Evolutionary conservation across 2,888 invertebrate genomes (phyloP).

Genomic region (Melieria picta): DNA sequence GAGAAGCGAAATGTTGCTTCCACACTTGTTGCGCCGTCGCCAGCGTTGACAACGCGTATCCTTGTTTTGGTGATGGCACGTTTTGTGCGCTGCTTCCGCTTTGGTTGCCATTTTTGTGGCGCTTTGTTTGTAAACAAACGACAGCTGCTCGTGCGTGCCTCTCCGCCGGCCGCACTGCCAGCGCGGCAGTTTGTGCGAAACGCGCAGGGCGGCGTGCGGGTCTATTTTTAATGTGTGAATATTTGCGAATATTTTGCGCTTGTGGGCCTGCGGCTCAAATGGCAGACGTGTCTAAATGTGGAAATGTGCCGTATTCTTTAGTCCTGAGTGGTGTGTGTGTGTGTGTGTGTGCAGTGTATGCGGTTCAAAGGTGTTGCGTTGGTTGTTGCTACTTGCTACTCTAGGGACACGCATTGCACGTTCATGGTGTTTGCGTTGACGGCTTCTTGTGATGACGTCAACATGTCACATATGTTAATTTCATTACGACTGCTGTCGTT

Average conservation of each 20-base stretch:
- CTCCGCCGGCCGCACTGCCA: not conserved
- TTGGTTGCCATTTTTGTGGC: slow-evolving; percentile 6
- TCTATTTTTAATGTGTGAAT: slow-evolving; percentile 5
- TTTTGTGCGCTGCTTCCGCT: not conserved
- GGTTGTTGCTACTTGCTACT: no score
- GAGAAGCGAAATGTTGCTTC: slow-evolving; percentile 25
- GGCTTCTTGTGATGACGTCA: no score
- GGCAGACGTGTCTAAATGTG: slow-evolving; percentile 24
- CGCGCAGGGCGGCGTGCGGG: slow-evolving; percentile 1
- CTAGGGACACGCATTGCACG: no score
- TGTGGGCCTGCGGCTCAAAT: slow-evolving; percentile 21
- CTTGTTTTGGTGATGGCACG: not conserved
- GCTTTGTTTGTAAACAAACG: slow-evolving; percentile 39
- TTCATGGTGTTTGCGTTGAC: no score
- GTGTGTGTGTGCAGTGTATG: not conserved
- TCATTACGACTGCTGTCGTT: no score
- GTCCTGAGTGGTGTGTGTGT: not conserved
- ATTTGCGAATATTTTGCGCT: slow-evolving; percentile 20
- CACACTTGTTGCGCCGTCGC: not conserved
- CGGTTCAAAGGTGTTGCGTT: no score
- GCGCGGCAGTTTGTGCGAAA: not conserved
- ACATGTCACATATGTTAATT: no score
- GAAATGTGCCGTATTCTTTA: no score
- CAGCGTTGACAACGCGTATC: not conserved
- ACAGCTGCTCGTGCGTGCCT: slow-evolving; percentile 28